Conservation (phyloP, 2,888 invertebrate species). For the Eudemis profundana region DNA sequence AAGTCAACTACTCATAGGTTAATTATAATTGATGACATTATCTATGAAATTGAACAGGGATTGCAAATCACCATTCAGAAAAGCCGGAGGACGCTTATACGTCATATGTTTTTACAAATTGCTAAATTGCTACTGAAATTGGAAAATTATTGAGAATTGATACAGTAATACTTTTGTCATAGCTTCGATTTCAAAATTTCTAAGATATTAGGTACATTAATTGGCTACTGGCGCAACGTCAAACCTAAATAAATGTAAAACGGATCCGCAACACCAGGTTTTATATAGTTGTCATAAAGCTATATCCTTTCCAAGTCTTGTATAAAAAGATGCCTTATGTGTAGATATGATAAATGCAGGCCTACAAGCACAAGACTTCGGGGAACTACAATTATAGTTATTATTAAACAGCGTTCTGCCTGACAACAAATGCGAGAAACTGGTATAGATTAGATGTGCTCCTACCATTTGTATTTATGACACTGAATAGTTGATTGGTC, state of each 20-base stretch:
- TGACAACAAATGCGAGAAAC: slow-evolving; percentile 18
- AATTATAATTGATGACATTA: too few species aligned
- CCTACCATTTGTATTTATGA: too few species aligned
- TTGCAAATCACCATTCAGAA: too few species aligned
- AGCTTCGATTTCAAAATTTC: too few species aligned
- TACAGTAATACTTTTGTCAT: too few species aligned
- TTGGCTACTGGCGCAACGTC: neutral
- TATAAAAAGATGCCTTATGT: neutral
- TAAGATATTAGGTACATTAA: too few species aligned
- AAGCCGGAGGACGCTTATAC: too few species aligned
- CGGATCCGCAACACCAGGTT: neutral
- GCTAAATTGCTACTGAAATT: too few species aligned
- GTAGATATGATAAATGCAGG: neutral
- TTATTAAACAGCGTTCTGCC: slow-evolving; percentile 16
- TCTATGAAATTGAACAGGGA: too few species aligned
- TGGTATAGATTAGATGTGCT: slow-evolving; percentile 3
- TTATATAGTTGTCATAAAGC: neutral
- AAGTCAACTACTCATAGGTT: too few species aligned
- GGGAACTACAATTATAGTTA: slow-evolving; percentile 31
- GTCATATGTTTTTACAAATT: too few species aligned
- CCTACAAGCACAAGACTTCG: neutral
- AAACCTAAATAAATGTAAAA: neutral
- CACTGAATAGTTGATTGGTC: neutral
- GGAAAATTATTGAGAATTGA: too few species aligned
- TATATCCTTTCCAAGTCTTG: neutral